A percentile compares a stretch with the other conserved stretches of the same genome.
These are phyloP conservation scores for Trissolcus basalis DNA, from an alignment of 1,140 invertebrate species.

Conservation along the genomic window DNA sequence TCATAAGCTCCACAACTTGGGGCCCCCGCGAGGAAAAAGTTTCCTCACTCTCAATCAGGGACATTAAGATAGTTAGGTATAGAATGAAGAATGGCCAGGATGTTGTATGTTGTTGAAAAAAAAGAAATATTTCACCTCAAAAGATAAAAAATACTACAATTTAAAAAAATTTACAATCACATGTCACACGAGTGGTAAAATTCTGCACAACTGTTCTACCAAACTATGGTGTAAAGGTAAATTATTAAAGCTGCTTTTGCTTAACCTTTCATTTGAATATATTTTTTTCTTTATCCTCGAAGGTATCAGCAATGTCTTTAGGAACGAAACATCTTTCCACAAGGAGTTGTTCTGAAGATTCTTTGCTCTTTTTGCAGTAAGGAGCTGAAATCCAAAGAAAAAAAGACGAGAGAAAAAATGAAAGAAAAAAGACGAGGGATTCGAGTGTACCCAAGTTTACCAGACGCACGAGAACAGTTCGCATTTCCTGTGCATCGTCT, in stretches of 20 bases:
- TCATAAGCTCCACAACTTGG: slow-evolving; percentile 57
- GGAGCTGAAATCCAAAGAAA: neutral
- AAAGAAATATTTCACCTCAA: slow-evolving; percentile 31
- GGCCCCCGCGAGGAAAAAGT: slow-evolving; percentile 41
- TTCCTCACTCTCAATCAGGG: slow-evolving; percentile 53
- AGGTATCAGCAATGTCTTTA: slow-evolving; percentile 22
- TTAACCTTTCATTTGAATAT: neutral
- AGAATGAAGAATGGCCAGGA: slow-evolving; percentile 35
- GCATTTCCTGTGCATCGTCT: slow-evolving; percentile 65
- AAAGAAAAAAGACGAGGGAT: slow-evolving; percentile 5
- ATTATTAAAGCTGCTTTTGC: too few relatives aligned
- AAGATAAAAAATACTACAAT: neutral
- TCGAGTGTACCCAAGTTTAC: slow-evolving; percentile 43
- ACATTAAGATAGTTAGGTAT: slow-evolving; percentile 44
- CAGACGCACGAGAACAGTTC: slow-evolving; percentile 41
- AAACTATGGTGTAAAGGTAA: too few relatives aligned
- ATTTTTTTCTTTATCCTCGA: slow-evolving; percentile 14
- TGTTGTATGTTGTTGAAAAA: slow-evolving; percentile 39
- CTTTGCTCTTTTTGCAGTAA: slow-evolving; percentile 22
- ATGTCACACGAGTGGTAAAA: too few relatives aligned
- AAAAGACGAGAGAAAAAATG: slow-evolving; percentile 7
- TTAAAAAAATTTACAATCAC: too few relatives aligned
- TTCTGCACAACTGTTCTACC: too few relatives aligned
- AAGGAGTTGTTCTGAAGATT: slow-evolving; percentile 31
- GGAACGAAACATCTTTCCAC: slow-evolving; percentile 24